Base-by-base conservation (phyloP, 2,888 invertebrate genomes). In the Elysia crispata region DNA sequence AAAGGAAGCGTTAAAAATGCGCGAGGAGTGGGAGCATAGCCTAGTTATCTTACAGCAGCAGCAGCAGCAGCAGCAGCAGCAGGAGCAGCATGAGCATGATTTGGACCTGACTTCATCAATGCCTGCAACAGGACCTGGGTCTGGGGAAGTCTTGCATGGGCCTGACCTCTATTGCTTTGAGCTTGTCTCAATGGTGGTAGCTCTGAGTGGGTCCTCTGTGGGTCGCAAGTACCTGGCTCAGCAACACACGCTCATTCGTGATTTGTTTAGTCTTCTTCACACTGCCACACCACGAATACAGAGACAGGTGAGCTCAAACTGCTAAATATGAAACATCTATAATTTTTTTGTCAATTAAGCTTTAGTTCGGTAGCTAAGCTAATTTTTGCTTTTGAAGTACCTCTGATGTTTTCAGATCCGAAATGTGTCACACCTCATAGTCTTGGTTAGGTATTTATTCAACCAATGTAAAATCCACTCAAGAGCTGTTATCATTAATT, bases 131-230 rank as follows among this genome's bases (percentile, higher is more conserved):
- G 8, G 1, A 20, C 64, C 67, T 15, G 49, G 28, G 25, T 8
- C 66, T 50, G 23, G 60, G 6, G 77, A 70, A 20, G 77, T 70
- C 28, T 5, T 76, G 66, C 76, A 57, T 75, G 82, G 81, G 0
- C 83, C 83, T 1, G 98, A 98, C 92, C 97, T 97, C n/a, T 98
- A 98, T 92, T 98, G 98, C 93, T 98, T 98, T 91, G 98, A 98
- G 93, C 97, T 98, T 96, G 93, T 98, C 30, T 97, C 97, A 5
- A 96, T 98, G 96, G 98, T 97, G 73, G 92, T 98, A 86, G 98
- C 98, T 0, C 92, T 98, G 64, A 98, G 97, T 83, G 98, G 98
- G 1, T 98, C 97, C 86, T 94, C 95, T 0, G 97, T 98, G 0
- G 98, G 98, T 0, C 94, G 97, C 41, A 95, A 95, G 0, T 98